Evolutionary conservation across 2,113 vertebrate species (phyloP).

Genomic region (Cercopithecus mona): DNA sequence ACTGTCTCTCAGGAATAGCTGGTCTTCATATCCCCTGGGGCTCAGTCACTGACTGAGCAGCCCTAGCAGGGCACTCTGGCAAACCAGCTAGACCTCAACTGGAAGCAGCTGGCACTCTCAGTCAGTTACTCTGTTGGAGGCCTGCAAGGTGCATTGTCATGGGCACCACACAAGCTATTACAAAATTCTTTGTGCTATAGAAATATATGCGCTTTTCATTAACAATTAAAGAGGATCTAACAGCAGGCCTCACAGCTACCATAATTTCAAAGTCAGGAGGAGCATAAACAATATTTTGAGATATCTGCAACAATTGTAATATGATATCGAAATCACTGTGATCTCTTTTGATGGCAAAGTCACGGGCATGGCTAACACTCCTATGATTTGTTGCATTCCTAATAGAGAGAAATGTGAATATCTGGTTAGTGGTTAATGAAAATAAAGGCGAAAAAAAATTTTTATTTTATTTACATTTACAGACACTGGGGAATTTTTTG

Average conservation of each 20-base stretch:
- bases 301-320: neutral
- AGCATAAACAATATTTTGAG: neutral
- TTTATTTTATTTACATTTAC: neutral
- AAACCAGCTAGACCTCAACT: neutral
- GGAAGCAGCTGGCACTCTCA: rapidly evolving
- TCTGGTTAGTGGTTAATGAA: neutral
- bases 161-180: neutral
- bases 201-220: neutral
- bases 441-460: neutral
- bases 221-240: neutral
- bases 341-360: neutral
- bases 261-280: neutral
- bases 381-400: neutral
- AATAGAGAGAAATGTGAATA: neutral
- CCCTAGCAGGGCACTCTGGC: neutral
- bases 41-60: neutral
- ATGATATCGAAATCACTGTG: neutral
- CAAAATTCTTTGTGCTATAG: neutral
- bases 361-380: neutral
- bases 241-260: neutral
- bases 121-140: neutral
- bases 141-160: neutral
- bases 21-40: neutral
- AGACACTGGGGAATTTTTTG: neutral
- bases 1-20: neutral